These are phyloP conservation scores for Chelonoidis abingdonii DNA, from an alignment of 2,113 vertebrate genomes.

Conservation along the genomic window DNA sequence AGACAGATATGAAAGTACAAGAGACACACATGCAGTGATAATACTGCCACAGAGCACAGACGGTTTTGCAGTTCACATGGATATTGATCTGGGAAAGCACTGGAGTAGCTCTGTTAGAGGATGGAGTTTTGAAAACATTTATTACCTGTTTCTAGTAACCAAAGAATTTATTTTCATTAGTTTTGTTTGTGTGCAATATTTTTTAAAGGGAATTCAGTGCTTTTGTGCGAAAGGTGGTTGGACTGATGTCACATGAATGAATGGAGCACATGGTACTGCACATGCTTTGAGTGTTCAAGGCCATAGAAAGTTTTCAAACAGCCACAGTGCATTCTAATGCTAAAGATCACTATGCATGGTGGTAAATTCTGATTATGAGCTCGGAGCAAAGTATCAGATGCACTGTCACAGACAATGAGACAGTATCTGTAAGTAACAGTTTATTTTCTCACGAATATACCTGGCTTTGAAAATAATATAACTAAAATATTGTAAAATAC, in stretches of 20 bases:
- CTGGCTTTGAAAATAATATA: background rate
- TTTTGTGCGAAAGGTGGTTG: background rate
- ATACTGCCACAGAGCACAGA: background rate
- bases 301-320: background rate
- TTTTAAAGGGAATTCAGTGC: background rate
- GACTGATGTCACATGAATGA: background rate
- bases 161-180: background rate
- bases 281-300: background rate
- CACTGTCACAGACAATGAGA: background rate
- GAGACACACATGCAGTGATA: rapidly evolving
- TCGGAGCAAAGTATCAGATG: background rate
- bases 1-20: background rate
- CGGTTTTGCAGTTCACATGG: background rate
- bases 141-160: background rate
- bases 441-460: background rate
- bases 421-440: background rate
- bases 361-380: background rate
- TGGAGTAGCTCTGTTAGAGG: background rate
- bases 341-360: background rate
- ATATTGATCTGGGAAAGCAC: background rate
- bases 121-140: background rate
- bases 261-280: background rate
- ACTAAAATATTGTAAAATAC: background rate
- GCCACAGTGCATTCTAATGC: background rate
- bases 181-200: background rate